phyloP scores from a whole-genome alignment of 2,113 vertebrate genomes.

The Lepisosteus osseus region DNA sequence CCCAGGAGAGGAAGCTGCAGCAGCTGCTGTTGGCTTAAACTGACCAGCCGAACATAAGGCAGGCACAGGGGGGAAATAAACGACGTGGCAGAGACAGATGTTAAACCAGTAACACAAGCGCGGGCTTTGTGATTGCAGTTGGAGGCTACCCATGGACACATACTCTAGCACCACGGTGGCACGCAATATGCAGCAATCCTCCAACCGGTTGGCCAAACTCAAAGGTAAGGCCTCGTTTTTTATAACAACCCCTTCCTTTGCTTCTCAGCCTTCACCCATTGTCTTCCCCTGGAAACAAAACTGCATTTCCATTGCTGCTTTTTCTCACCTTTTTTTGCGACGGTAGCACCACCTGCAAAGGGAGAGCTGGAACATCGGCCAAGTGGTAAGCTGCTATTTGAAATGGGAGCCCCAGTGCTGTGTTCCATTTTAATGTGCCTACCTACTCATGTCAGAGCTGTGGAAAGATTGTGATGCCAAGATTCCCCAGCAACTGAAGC shows the following conservation, averaged over 20 bases:
- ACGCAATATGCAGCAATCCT: constrained; percentile 46
- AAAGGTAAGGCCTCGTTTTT: background rate
- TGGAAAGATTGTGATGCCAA: too few relatives aligned
- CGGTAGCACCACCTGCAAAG: too few relatives aligned
- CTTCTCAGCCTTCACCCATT: background rate
- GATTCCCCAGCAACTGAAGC: too few relatives aligned
- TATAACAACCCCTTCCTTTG: background rate
- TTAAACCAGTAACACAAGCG: constrained; percentile 26
- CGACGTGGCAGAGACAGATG: constrained; percentile 43
- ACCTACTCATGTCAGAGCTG: too few relatives aligned
- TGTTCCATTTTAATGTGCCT: too few relatives aligned
- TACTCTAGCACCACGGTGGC: constrained; percentile 33
- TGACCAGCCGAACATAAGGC: constrained; percentile 35
- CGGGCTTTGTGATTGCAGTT: constrained; percentile 42
- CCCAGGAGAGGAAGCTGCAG: constrained; percentile 35
- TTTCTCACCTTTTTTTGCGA: too few relatives aligned
- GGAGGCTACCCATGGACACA: constrained; percentile 26
- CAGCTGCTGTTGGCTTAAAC: constrained; percentile 44
- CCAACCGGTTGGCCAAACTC: constrained; percentile 15
- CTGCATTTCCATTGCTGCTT: too few relatives aligned
- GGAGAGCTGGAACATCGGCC: too few relatives aligned
- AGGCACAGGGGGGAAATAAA: constrained; percentile 22
- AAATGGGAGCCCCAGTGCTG: too few relatives aligned
- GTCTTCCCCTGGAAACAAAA: background rate
- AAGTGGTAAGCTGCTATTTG: too few relatives aligned